Evolutionary conservation across 2,888 invertebrate genomes (phyloP).

Genomic region (Abrostola triplasia): DNA sequence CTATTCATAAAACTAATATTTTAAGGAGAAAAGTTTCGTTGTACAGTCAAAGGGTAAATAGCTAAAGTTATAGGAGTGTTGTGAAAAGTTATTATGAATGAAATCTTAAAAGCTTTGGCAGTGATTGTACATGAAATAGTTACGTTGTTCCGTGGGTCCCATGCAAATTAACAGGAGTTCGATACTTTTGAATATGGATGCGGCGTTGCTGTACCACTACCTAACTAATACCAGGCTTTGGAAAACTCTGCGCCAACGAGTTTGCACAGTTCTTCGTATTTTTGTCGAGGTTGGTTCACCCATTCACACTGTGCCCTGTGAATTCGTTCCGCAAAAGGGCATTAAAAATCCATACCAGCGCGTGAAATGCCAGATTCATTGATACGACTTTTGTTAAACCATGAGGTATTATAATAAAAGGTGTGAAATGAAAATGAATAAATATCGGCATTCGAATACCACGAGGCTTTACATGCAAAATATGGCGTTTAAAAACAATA

Average conservation of each 20-base stretch:
- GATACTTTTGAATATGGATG: slow-evolving; percentile 64
- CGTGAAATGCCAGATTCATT: too few species aligned
- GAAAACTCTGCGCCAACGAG: slow-evolving; percentile 7
- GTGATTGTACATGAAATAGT: slow-evolving; percentile 21
- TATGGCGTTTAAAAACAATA: slow-evolving; percentile 15
- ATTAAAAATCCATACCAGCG: neutral
- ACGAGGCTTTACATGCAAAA: slow-evolving; percentile 6
- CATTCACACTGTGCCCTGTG: neutral
- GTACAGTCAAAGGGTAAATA: slow-evolving; percentile 3
- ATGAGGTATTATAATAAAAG: neutral
- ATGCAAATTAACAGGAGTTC: slow-evolving; percentile 59
- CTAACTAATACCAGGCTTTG: slow-evolving; percentile 17
- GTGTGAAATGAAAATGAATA: neutral
- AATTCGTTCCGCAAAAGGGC: neutral
- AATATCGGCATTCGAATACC: neutral
- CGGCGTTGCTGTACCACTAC: slow-evolving; percentile 9
- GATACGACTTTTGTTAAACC: neutral
- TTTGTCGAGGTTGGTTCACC: neutral
- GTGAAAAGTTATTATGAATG: neutral
- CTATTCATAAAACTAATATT: slow-evolving; percentile 3
- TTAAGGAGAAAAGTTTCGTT: slow-evolving; percentile 1
- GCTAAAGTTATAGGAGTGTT: neutral
- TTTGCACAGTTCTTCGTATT: slow-evolving; percentile 1
- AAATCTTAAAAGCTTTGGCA: slow-evolving; percentile 16
- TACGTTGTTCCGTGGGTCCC: slow-evolving; percentile 30